Conservation (phyloP, 2,797 vertebrate species). For the Lutjanus campechanus region DNA sequence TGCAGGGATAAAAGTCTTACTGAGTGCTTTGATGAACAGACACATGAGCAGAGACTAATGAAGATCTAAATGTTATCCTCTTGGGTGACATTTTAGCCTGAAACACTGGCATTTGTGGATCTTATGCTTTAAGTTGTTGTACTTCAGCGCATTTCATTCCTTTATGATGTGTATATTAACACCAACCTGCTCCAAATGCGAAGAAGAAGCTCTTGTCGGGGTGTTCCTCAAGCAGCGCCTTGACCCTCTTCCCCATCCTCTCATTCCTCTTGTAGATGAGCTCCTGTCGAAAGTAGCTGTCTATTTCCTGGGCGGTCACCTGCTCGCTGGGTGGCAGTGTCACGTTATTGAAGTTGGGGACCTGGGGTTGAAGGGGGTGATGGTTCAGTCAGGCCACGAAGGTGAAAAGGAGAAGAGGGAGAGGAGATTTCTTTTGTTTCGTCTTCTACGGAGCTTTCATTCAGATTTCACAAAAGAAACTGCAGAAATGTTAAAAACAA, state of each 20-base stretch:
- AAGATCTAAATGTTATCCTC: conserved; percentile 31
- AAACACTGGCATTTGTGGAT: not conserved
- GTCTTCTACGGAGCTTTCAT: not conserved
- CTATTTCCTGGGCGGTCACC: conserved; percentile 91
- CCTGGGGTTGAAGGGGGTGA: conserved; percentile 69
- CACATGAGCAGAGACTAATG: conserved; percentile 11
- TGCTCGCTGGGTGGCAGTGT: conserved; percentile 88
- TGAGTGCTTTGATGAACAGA: conserved; percentile 29
- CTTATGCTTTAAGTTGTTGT: not conserved
- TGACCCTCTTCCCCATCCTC: conserved; percentile 90
- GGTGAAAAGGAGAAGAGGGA: not conserved
- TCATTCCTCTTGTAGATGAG: conserved; percentile 93
- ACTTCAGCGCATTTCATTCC: not conserved
- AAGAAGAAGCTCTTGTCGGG: conserved; percentile 94
- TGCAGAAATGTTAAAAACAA: not conserved
- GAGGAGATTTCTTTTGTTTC: not conserved
- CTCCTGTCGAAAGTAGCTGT: conserved; percentile 91
- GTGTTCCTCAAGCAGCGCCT: conserved; percentile 88
- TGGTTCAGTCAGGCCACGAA: not conserved
- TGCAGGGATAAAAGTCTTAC: conserved; percentile 55
- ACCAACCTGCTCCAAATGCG: conserved; percentile 93
- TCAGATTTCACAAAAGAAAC: not conserved
- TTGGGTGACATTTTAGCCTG: not conserved
- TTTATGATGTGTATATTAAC: not conserved
- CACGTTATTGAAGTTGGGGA: conserved; percentile 91